Conservation (phyloP, 2,797 vertebrate genomes). For the Acrossocheilus wenchowensis region DNA sequence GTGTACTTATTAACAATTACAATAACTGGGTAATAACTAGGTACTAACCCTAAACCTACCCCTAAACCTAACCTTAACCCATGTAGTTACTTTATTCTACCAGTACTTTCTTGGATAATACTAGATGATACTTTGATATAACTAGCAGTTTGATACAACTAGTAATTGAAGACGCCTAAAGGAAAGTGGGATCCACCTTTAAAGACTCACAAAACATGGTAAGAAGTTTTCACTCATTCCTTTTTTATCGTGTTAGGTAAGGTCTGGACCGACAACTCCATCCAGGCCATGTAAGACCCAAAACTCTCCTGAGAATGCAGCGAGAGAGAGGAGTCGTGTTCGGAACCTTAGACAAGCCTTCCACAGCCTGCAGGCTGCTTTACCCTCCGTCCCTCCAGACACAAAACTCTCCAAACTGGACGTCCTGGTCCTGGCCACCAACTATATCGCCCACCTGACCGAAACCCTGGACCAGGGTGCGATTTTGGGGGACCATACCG, state of each 20-base stretch:
- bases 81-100: background rate
- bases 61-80: background rate
- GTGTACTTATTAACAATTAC: background rate
- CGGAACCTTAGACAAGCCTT: constrained; percentile 86
- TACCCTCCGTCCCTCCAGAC: constrained; percentile 85
- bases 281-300: constrained; percentile 65
- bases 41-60: background rate
- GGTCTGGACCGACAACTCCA: constrained; percentile 36
- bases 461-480: constrained; percentile 79
- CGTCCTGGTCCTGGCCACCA: constrained; percentile 86
- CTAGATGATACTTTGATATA: no score
- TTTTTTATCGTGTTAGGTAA: constrained; percentile 20
- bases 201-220: background rate
- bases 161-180: background rate
- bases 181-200: background rate
- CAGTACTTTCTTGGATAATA: background rate
- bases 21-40: background rate
- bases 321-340: constrained; percentile 84
- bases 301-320: constrained; percentile 81
- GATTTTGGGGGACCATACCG: constrained; percentile 60
- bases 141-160: background rate
- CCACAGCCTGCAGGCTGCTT: constrained; percentile 85
- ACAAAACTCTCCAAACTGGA: constrained; percentile 91
- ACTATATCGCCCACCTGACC: constrained; percentile 88
- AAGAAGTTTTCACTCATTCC: background rate